Conservation (phyloP, 2,113 vertebrate genomes). For the Ochotona curzoniae region DNA sequence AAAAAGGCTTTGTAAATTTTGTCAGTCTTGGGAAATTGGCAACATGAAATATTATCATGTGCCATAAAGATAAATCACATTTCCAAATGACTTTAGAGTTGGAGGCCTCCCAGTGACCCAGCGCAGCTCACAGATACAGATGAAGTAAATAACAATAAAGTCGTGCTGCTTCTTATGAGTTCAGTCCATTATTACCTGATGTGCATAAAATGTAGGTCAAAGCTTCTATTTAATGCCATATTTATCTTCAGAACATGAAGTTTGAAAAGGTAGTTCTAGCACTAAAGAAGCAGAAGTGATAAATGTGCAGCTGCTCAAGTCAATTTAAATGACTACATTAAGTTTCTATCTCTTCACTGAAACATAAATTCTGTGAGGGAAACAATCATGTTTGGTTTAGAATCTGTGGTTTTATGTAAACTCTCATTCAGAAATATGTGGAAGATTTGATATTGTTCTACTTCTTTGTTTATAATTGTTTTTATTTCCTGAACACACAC, state of each 20-base stretch:
- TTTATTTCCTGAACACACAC: not conserved
- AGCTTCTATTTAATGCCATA: constrained; percentile 73
- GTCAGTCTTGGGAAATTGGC: not conserved
- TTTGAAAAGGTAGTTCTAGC: not conserved
- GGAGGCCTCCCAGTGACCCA: constrained; percentile 48
- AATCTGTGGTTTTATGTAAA: not conserved
- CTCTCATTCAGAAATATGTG: not conserved
- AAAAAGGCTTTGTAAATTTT: not conserved
- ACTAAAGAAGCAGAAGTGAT: constrained; percentile 58
- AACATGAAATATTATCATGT: constrained; percentile 32
- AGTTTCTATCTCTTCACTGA: constrained; percentile 29
- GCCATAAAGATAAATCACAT: constrained; percentile 61
- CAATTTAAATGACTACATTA: constrained; percentile 43
- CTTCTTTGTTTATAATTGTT: not conserved
- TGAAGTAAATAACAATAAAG: constrained; percentile 48
- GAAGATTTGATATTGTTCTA: not conserved
- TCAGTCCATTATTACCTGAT: constrained; percentile 77
- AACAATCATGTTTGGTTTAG: not conserved
- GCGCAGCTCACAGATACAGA: constrained; percentile 57
- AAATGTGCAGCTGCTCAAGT: not conserved
- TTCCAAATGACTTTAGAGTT: not conserved
- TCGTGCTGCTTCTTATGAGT: constrained; percentile 71
- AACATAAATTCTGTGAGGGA: constrained; percentile 41
- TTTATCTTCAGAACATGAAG: constrained; percentile 77
- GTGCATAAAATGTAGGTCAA: constrained; percentile 86